A percentile compares a stretch with the other conserved stretches of the same genome.
Conservation (phyloP, 2,113 vertebrate species). For the Azemiops feae region DNA sequence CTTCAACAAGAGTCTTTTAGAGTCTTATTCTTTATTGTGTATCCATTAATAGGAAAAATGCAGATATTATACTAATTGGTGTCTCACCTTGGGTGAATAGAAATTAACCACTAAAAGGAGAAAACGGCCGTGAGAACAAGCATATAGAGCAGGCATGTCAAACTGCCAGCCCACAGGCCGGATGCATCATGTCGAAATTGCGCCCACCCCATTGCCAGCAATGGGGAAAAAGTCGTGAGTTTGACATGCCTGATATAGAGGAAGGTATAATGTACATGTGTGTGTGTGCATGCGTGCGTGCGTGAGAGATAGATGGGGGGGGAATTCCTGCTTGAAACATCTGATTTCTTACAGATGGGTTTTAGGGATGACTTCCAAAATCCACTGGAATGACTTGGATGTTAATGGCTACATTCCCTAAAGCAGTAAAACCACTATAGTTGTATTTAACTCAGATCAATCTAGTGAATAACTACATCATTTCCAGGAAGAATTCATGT, state of each 20-base stretch:
- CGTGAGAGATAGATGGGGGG: too few relatives aligned
- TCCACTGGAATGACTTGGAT: constrained; percentile 16
- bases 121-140: background rate
- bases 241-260: background rate
- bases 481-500: background rate
- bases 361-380: background rate
- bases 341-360: background rate
- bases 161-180: too few relatives aligned
- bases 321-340: background rate
- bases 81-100: background rate
- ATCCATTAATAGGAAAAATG: background rate
- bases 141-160: background rate
- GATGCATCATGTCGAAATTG: too few relatives aligned
- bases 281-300: too few relatives aligned
- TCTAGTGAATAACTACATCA: background rate
- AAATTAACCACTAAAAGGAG: background rate
- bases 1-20: background rate
- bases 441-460: background rate
- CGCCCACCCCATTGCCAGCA: too few relatives aligned
- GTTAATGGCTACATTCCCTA: constrained; percentile 13
- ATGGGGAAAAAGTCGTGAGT: too few relatives aligned
- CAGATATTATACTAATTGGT: background rate
- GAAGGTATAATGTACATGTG: background rate
- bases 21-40: background rate
- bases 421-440: background rate